These are phyloP conservation scores for Bombus confusus DNA, from an alignment of 1,140 invertebrate species.

Conservation along the genomic window DNA sequence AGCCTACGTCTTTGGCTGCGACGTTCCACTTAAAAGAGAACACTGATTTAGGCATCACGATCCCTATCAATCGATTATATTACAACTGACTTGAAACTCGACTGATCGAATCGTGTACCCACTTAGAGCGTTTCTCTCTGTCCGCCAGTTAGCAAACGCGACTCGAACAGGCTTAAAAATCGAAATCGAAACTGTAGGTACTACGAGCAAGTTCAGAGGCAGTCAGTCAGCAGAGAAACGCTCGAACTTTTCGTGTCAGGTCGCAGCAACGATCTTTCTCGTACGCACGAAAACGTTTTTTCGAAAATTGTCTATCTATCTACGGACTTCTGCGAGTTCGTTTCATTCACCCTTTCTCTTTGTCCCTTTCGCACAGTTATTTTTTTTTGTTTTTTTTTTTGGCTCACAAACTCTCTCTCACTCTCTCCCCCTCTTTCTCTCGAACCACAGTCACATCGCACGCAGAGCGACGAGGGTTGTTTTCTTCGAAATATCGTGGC, in stretches of 20 bases:
- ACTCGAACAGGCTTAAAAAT: background rate
- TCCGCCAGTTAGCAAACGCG: background rate
- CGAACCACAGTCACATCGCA: slow-evolving; percentile 39
- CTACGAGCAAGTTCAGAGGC: background rate
- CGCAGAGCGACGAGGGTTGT: slow-evolving; percentile 41
- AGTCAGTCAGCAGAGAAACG: slow-evolving; percentile 15
- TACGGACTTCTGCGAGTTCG: slow-evolving; percentile 59
- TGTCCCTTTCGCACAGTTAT: slow-evolving; percentile 23
- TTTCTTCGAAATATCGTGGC: slow-evolving; percentile 7
- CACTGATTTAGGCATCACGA: slow-evolving; percentile 21
- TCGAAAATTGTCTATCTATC: slow-evolving; percentile 80
- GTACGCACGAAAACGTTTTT: slow-evolving; percentile 57
- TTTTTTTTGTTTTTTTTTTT: background rate
- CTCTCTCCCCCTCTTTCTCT: slow-evolving; percentile 38
- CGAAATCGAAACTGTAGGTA: background rate
- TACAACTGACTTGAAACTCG: slow-evolving; percentile 47
- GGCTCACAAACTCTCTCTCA: background rate
- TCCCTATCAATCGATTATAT: slow-evolving; percentile 42
- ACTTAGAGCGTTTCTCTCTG: slow-evolving; percentile 7
- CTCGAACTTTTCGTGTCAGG: slow-evolving; percentile 3
- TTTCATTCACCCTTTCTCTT: slow-evolving; percentile 8
- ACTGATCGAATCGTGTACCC: slow-evolving; percentile 35
- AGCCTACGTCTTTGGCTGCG: slow-evolving; percentile 44
- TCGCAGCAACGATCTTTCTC: slow-evolving; percentile 52
- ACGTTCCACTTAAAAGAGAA: slow-evolving; percentile 32